Evolutionary conservation across 2,888 invertebrate species (phyloP).

Genomic region (Sesamia inferens): DNA sequence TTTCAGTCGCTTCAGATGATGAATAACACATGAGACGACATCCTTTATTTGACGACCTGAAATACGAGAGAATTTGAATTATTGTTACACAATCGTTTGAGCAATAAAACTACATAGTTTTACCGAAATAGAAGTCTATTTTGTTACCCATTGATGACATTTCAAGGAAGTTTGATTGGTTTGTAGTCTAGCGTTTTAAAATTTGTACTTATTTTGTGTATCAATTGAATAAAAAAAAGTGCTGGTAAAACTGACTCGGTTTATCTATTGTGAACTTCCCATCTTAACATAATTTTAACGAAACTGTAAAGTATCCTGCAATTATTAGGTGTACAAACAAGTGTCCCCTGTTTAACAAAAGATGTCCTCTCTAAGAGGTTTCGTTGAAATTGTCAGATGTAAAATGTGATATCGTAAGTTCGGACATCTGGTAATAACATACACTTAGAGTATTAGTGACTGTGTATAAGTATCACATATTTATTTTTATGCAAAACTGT

Average conservation of each 20-base stretch:
- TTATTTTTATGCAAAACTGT: too few relatives aligned
- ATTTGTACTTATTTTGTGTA: not conserved
- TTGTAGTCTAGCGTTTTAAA: constrained; percentile 1
- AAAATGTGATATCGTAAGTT: too few relatives aligned
- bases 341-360: too few relatives aligned
- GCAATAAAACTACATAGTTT: constrained; percentile 61
- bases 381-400: too few relatives aligned
- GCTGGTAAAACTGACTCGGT: not conserved
- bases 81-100: constrained; percentile 53
- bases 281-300: not conserved
- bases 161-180: constrained; percentile 39
- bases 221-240: not conserved
- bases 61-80: constrained; percentile 70
- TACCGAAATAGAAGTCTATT: constrained; percentile 18
- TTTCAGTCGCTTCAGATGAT: constrained; percentile 66
- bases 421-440: too few relatives aligned
- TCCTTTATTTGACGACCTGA: constrained; percentile 75
- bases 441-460: too few relatives aligned
- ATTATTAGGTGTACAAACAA: too few relatives aligned
- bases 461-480: too few relatives aligned
- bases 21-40: constrained; percentile 78
- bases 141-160: constrained; percentile 27
- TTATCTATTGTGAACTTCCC: not conserved
- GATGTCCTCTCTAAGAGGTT: too few relatives aligned
- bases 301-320: not conserved